Percentiles rank a stretch among this genome's conserved stretches.
Evolutionary conservation across 2,888 invertebrate genomes (phyloP).

Genomic region (Idaea biselata): DNA sequence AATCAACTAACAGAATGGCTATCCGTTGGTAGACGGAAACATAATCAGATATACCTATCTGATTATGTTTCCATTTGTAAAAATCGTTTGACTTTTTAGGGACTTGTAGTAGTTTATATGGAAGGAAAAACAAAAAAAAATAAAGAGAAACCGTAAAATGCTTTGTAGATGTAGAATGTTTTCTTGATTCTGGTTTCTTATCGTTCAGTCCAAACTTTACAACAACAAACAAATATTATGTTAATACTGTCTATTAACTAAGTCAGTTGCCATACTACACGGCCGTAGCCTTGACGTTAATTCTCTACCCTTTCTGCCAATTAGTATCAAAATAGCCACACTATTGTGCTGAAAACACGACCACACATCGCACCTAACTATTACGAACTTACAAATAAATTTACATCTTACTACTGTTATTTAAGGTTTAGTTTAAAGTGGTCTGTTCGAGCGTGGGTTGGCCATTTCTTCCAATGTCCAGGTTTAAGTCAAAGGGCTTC

Average conservation of each 20-base stretch:
- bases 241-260: slow-evolving; percentile 24
- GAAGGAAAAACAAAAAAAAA: no score
- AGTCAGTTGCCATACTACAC: slow-evolving; percentile 55
- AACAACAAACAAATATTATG: slow-evolving; percentile 14
- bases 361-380: slow-evolving; percentile 66
- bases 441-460: slow-evolving; percentile 40
- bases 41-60: no score
- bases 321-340: slow-evolving; percentile 79
- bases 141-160: no score
- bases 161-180: no score
- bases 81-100: no score
- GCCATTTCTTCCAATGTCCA: slow-evolving; percentile 58
- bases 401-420: slow-evolving; percentile 33
- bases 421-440: slow-evolving; percentile 40
- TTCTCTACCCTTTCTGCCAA: slow-evolving; percentile 81
- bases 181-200: no score
- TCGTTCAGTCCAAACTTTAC: no score
- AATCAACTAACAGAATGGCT: no score
- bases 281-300: slow-evolving; percentile 73
- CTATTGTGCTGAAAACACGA: slow-evolving; percentile 71
- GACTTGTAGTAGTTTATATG: no score
- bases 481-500: slow-evolving; percentile 80
- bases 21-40: no score
- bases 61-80: no score
- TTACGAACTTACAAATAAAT: slow-evolving; percentile 31